Conservation (phyloP, 1,140 invertebrate species). For the Dolichoris vasculosae region DNA sequence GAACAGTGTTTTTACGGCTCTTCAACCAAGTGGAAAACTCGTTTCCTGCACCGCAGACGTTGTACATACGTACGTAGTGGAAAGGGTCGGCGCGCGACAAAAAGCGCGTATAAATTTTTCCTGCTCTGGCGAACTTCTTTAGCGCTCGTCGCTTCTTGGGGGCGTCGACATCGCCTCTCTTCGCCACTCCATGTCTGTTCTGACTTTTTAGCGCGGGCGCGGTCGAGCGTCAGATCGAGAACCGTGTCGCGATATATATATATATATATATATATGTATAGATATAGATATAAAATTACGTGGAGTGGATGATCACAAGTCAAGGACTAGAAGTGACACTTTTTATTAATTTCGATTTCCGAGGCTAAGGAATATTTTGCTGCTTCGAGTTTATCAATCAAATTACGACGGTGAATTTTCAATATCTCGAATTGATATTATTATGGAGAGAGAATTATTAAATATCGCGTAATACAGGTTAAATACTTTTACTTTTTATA, state of each 20-base stretch:
- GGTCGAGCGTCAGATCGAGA: not conserved
- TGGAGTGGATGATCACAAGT: too few species aligned
- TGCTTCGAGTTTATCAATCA: too few species aligned
- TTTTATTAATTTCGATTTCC: not conserved
- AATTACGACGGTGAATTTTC: too few species aligned
- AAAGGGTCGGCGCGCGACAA: constrained; percentile 50
- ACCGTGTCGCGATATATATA: not conserved
- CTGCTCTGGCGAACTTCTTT: constrained; percentile 28
- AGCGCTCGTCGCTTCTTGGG: not conserved
- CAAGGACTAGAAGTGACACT: not conserved
- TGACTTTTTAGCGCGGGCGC: constrained; percentile 5
- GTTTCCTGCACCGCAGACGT: constrained; percentile 56
- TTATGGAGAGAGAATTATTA: too few species aligned
- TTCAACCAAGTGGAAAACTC: constrained; percentile 61
- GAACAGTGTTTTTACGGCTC: constrained; percentile 58
- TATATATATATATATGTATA: constrained; percentile 1
- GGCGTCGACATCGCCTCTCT: constrained; percentile 36
- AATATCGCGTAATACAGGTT: too few species aligned
- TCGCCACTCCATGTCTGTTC: not conserved
- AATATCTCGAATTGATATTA: too few species aligned
- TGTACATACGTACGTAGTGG: constrained; percentile 51
- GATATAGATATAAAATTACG: too few species aligned
- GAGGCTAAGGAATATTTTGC: too few species aligned
- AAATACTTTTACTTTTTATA: too few species aligned
- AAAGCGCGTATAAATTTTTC: constrained; percentile 55